Base-by-base conservation (phyloP, 2,113 vertebrate genomes). In the Hippopotamus amphibius region DNA sequence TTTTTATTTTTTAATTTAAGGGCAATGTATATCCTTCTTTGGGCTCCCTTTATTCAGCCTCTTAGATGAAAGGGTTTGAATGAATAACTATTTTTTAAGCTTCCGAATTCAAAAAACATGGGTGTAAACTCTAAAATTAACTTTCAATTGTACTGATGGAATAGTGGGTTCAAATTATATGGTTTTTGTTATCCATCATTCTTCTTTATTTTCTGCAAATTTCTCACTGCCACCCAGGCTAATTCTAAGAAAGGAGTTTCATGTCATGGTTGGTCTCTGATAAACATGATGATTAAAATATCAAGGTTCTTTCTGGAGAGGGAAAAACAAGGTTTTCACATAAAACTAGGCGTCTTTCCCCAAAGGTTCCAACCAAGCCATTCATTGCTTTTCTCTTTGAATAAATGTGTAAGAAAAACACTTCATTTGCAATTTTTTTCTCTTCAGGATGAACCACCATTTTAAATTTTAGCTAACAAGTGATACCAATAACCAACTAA, bases 61-160 rank as follows among this genome's bases (percentile, higher is more conserved):
- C 77, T 63, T 41, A 86, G 24, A 72, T 30, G 59, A 59, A 92
- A 30, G 3, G 0, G 3, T 84, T 94, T 53, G 43, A 88, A 63
- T 63, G 19, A 28, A 33, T 92, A 90, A 48, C 63, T 37, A 68
- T 69, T 90, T 98, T 84, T 90, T 57, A 90, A 90, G 9, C 26
- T 69, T 84, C 12, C 43, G 6, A 7, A 84, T 87, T 84, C 1
- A 26, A 93, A 96, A 59, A 0, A 85, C 95, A 82, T 74, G 6
- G 3, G 1, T 24, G 85, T 24, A 55, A 93, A 72, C 33, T 66
- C 68, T 84, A 92, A 72, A 92, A 28, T 82, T 37, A 82, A 85
- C 24, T 66, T 69, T 16, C 11, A 66, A 2, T 76, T 61, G 0
- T 65, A 65, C 9, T 21, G 11, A 55, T 53, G 7, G 7, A 82